Conservation (phyloP, 2,113 vertebrate species). For the Onychostruthus taczanowskii region DNA sequence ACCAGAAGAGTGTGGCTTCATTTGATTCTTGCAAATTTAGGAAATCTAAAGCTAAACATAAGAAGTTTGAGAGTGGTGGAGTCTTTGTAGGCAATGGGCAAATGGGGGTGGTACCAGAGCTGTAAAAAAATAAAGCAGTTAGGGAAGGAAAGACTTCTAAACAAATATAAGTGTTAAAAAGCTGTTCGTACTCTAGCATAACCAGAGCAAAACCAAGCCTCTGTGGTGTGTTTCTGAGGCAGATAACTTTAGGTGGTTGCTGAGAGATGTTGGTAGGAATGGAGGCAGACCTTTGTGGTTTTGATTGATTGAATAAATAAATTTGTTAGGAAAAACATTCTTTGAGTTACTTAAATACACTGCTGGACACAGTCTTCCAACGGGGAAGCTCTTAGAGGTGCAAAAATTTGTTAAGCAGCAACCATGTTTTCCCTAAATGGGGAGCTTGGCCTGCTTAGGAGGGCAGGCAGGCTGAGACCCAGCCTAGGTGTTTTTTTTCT, state of each 20-base stretch:
- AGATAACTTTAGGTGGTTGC: neutral
- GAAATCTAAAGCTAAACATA: neutral
- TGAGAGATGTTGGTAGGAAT: neutral
- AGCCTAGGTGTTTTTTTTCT: neutral
- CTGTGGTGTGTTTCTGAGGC: neutral
- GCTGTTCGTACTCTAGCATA: neutral
- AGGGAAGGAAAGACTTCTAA: neutral
- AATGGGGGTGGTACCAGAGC: neutral
- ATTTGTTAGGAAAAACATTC: neutral
- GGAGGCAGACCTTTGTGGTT: neutral
- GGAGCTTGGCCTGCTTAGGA: neutral
- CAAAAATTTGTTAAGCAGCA: neutral
- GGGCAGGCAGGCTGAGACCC: neutral
- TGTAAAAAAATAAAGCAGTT: neutral
- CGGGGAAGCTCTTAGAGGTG: slow-evolving; percentile 10
- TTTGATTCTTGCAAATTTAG: neutral
- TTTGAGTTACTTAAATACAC: neutral
- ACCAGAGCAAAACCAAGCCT: neutral
- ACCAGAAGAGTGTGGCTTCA: neutral
- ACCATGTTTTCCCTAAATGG: neutral
- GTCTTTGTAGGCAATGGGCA: neutral
- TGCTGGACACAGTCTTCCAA: neutral
- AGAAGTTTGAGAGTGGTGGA: neutral
- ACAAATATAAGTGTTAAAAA: neutral
- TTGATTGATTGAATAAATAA: neutral